These are phyloP conservation scores for Zapornia atra DNA, from an alignment of 2,113 vertebrate species.

Conservation along the genomic window DNA sequence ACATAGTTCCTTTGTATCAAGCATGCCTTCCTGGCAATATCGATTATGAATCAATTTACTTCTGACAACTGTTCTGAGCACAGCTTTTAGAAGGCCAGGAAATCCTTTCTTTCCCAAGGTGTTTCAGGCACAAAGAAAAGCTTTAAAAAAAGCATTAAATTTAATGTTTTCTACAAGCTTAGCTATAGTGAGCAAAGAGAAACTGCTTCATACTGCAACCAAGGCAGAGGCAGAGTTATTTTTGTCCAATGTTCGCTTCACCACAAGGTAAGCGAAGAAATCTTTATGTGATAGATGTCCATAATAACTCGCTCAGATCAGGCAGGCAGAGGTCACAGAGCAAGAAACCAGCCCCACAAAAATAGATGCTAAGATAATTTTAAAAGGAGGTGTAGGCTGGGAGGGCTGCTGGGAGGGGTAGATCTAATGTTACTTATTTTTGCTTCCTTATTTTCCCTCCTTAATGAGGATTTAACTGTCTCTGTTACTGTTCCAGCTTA, in stretches of 20 bases:
- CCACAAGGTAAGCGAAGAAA: not conserved
- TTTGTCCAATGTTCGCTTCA: not conserved
- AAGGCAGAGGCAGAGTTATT: not conserved
- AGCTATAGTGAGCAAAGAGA: not conserved
- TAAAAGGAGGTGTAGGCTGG: not conserved
- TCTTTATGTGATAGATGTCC: not conserved
- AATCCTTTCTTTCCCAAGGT: not conserved
- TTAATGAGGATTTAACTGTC: not conserved
- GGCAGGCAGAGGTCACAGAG: not conserved
- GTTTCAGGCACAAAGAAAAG: not conserved
- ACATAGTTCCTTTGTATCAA: not conserved
- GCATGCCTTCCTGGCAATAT: not conserved
- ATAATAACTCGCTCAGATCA: not conserved
- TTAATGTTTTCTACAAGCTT: not conserved
- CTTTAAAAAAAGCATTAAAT: not conserved
- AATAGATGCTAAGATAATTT: not conserved
- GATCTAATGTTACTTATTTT: not conserved
- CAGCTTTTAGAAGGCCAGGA: not conserved
- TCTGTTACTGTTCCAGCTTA: not conserved
- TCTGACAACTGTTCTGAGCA: not conserved
- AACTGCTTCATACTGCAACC: not conserved
- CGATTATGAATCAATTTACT: conserved; percentile 1
- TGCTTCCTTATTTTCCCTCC: not conserved
- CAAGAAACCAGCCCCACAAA: not conserved
- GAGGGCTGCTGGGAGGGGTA: not conserved